Conservation (phyloP, 2,888 invertebrate genomes). For the Nycteola revayana region DNA sequence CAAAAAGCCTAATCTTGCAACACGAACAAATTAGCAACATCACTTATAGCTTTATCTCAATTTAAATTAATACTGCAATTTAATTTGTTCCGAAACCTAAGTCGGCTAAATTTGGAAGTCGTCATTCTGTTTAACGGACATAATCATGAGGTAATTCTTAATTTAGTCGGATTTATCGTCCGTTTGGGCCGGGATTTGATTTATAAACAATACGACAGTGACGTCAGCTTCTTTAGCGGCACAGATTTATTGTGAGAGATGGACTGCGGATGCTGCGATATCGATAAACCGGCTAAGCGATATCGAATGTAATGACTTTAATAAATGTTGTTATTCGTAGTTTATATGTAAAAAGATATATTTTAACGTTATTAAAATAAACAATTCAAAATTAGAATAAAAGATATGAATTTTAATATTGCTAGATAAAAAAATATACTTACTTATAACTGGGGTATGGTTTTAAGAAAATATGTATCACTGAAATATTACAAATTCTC, state of each 20-base stretch:
- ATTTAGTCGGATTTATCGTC: conserved; percentile 31
- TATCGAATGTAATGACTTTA: conserved; percentile 9
- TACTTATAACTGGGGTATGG: too few species aligned
- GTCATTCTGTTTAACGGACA: neutral
- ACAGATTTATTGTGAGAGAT: conserved; percentile 76
- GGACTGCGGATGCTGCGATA: conserved; percentile 44
- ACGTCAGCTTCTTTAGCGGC: conserved; percentile 81
- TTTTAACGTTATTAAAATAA: too few species aligned
- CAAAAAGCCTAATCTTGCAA: conserved; percentile 10
- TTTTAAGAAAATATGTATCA: too few species aligned
- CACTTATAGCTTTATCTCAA: conserved; percentile 7
- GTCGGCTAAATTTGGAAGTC: conserved; percentile 1
- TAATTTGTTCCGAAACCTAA: conserved; percentile 6
- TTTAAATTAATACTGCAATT: conserved; percentile 5
- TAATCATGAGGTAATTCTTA: conserved; percentile 11
- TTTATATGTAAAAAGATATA: too few species aligned
- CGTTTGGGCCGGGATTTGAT: conserved; percentile 59
- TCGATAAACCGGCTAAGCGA: conserved; percentile 21
- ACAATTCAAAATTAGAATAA: too few species aligned
- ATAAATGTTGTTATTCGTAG: too few species aligned
- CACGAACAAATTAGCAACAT: conserved; percentile 10
- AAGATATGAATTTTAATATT: too few species aligned
- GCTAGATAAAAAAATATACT: too few species aligned
- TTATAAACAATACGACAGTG: conserved; percentile 81
- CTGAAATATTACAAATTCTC: too few species aligned